Percentiles rank a stretch among this genome's conserved stretches.
phyloP scores from a whole-genome alignment of 2,888 invertebrate species.

The Alentia gelatinosa region DNA sequence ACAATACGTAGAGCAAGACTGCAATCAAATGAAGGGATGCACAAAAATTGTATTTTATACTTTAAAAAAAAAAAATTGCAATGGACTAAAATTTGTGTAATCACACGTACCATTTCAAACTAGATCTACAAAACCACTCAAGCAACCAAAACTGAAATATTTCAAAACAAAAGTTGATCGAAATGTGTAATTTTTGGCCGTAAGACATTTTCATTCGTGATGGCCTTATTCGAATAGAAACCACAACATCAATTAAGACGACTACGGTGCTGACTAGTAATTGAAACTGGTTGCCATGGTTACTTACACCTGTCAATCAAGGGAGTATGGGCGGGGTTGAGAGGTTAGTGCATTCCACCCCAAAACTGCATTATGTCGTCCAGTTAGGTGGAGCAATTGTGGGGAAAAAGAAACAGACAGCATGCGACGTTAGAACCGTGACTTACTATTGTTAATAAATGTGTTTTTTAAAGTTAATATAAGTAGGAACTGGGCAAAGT shows the following conservation, averaged over 20 bases:
- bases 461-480: background rate
- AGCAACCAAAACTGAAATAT: too few relatives aligned
- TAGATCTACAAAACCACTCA: too few relatives aligned
- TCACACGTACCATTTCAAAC: background rate
- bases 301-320: conserved; percentile 47
- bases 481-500: background rate
- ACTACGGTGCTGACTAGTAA: background rate
- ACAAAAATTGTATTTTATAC: too few relatives aligned
- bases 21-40: background rate
- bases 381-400: background rate
- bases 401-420: conserved; percentile 3
- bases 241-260: background rate
- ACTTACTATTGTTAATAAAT: background rate
- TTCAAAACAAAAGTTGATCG: too few relatives aligned
- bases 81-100: background rate
- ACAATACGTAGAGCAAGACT: too few relatives aligned
- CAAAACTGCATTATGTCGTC: conserved; percentile 28
- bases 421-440: conserved; percentile 3
- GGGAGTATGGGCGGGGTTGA: conserved; percentile 25
- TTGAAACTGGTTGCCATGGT: background rate
- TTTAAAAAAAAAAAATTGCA: background rate
- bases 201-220: background rate
- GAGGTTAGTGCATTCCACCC: conserved; percentile 51
- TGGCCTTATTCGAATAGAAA: background rate
- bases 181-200: too few relatives aligned